A percentile compares a stretch with the other conserved stretches of the same genome.
phyloP scores from a whole-genome alignment of 2,113 vertebrate genomes.

The Nestor notabilis region DNA sequence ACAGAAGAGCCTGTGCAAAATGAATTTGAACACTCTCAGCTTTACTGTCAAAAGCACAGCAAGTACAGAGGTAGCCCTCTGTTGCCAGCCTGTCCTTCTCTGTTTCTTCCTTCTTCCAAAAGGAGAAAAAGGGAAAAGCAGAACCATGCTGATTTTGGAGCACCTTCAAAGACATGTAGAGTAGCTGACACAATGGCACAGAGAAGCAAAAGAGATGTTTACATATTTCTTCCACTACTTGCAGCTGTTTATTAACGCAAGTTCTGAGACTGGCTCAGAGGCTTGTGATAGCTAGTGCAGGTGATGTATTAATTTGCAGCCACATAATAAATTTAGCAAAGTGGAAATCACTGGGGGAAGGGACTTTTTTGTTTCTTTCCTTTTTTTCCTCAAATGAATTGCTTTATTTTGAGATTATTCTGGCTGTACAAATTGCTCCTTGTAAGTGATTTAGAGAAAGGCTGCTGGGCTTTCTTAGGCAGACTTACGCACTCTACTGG shows the following conservation, averaged over 20 bases:
- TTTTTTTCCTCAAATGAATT: background rate
- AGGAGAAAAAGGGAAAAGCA: slow-evolving; percentile 30
- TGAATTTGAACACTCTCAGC: slow-evolving; percentile 44
- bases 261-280: background rate
- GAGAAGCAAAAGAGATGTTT: slow-evolving; percentile 37
- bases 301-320: slow-evolving; percentile 25
- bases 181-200: slow-evolving; percentile 54
- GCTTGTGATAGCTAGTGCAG: slow-evolving; percentile 19
- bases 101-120: slow-evolving; percentile 26
- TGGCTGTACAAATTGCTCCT: slow-evolving; percentile 1
- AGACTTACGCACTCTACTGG: background rate
- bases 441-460: background rate
- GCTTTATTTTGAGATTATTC: slow-evolving; percentile 24
- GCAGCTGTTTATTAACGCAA: slow-evolving; percentile 45
- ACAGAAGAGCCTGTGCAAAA: slow-evolving; percentile 44
- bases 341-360: background rate
- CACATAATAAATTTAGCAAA: background rate
- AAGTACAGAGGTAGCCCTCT: slow-evolving; percentile 2
- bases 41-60: slow-evolving; percentile 33
- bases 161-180: slow-evolving; percentile 50
- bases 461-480: slow-evolving; percentile 10
- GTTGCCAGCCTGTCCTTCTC: slow-evolving; percentile 24
- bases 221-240: slow-evolving; percentile 31
- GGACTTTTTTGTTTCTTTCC: background rate
- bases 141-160: slow-evolving; percentile 56